These are phyloP conservation scores for Actinia tenebrosa DNA, from an alignment of 64 coral and sea anemone genomes.

Conservation along the genomic window DNA sequence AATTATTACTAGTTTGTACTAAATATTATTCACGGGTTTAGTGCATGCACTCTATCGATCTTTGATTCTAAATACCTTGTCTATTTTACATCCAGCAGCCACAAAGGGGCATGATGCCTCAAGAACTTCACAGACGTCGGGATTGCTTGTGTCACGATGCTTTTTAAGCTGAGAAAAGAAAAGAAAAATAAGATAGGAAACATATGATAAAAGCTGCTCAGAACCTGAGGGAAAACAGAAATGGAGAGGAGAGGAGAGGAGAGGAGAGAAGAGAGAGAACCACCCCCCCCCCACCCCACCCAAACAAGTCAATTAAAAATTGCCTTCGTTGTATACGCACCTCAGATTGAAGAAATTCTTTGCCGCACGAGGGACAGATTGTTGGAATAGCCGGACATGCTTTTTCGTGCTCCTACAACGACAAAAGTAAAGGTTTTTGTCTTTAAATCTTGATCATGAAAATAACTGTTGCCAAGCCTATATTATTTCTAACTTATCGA, in stretches of 20 bases:
- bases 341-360: background rate
- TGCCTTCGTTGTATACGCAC: background rate
- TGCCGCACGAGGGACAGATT: background rate
- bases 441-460: background rate
- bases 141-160: conserved; percentile 33
- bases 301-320: too few relatives aligned
- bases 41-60: too few relatives aligned
- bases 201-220: too few relatives aligned
- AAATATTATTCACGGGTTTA: too few relatives aligned
- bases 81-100: conserved; percentile 7
- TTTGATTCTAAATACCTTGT: conserved; percentile 8
- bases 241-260: background rate
- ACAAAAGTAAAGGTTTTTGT: background rate
- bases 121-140: conserved; percentile 37
- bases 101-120: conserved; percentile 29
- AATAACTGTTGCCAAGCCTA: background rate
- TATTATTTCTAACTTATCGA: too few relatives aligned
- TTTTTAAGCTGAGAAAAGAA: conserved; percentile 20
- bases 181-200: background rate
- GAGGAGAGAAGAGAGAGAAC: background rate
- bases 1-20: too few relatives aligned
- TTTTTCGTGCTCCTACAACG: background rate
- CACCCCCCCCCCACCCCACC: too few relatives aligned
- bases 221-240: too few relatives aligned
- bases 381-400: background rate